A percentile compares a stretch with the other conserved stretches of the same genome.
Evolutionary conservation across 2,113 vertebrate genomes (phyloP).

Genomic region (Glareola pratincola): DNA sequence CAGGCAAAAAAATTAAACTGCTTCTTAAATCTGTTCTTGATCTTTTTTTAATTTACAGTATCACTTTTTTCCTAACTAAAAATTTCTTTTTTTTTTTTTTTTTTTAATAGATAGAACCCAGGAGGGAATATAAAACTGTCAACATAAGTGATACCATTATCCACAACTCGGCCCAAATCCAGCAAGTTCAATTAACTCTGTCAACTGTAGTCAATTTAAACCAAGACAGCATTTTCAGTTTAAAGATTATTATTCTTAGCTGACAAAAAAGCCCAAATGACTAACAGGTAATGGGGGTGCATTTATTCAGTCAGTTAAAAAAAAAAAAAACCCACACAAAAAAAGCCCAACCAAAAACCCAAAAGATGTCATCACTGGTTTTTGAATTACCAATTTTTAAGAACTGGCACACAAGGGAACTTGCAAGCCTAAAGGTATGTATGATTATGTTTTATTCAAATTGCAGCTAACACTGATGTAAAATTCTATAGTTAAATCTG

Average conservation of each 20-base stretch:
- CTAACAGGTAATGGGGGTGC: fast-evolving
- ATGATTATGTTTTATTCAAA: neutral
- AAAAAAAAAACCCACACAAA: neutral
- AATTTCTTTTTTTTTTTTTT: neutral
- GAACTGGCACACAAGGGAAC: neutral
- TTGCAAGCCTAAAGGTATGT: neutral
- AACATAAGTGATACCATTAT: neutral
- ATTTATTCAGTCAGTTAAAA: neutral
- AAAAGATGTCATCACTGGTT: neutral
- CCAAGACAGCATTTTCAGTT: neutral
- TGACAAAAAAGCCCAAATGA: neutral
- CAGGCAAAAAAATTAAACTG: neutral
- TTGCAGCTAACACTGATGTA: neutral
- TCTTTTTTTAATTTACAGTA: neutral
- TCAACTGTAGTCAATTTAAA: neutral
- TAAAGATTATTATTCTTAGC: neutral
- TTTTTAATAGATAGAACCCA: neutral
- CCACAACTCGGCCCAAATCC: neutral
- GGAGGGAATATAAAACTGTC: neutral
- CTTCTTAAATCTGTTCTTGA: neutral
- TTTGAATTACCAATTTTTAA: neutral
- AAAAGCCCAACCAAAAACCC: neutral
- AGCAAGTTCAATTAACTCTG: neutral
- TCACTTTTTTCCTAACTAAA: neutral
- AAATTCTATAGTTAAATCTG: neutral